These are phyloP conservation scores for Odontophorus gujanensis DNA, from an alignment of 2,113 vertebrate species.

Conservation along the genomic window DNA sequence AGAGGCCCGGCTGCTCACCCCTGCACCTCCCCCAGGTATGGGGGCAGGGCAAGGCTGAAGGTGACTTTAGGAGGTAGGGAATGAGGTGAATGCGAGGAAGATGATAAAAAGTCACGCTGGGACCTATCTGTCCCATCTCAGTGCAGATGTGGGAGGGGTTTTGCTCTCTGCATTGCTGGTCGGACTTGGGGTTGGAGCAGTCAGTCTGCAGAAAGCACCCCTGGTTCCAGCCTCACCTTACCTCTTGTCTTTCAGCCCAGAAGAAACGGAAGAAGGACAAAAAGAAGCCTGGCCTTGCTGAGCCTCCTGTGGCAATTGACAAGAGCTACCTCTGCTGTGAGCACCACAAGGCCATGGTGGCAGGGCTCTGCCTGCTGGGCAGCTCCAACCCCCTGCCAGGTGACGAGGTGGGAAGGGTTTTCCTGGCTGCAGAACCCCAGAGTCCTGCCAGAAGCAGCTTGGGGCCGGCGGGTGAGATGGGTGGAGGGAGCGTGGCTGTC, in stretches of 20 bases:
- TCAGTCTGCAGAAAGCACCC: neutral
- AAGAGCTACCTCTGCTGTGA: conserved; percentile 92
- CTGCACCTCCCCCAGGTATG: conserved; percentile 57
- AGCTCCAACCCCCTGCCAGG: conserved; percentile 71
- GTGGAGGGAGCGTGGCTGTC: accelerated
- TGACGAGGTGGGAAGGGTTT: conserved; percentile 9
- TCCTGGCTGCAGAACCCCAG: neutral
- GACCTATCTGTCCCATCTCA: neutral
- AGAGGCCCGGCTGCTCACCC: conserved; percentile 83
- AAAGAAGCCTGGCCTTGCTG: conserved; percentile 75
- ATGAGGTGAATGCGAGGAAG: neutral
- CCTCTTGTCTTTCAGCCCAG: conserved; percentile 63
- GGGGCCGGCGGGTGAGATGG: accelerated
- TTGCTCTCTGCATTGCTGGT: accelerated
- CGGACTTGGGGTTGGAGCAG: neutral
- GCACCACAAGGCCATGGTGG: conserved; percentile 95
- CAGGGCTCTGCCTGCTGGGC: conserved; percentile 86
- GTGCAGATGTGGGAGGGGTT: neutral
- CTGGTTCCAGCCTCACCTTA: neutral
- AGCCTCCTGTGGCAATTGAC: conserved; percentile 76
- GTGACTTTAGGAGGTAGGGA: neutral
- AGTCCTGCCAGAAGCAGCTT: neutral
- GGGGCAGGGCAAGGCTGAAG: too few species aligned
- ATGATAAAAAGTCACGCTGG: neutral
- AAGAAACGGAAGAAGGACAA: conserved; percentile 88